Percentiles rank a stretch among this genome's conserved stretches.
Conservation (phyloP, 1,140 invertebrate genomes). For the Idris sp. region DNA sequence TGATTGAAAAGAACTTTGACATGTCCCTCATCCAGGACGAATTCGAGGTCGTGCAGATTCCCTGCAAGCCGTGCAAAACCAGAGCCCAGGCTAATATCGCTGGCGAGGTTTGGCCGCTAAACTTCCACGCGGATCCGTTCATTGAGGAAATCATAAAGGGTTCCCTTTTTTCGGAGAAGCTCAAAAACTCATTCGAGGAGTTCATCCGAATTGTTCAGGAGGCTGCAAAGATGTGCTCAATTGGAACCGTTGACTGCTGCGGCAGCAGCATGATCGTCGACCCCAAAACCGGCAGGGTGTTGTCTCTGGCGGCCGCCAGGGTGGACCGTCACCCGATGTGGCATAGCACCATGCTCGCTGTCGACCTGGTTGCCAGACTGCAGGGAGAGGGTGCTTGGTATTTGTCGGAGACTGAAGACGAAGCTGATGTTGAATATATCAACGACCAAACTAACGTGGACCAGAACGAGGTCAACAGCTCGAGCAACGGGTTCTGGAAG, state of each 20-base stretch:
- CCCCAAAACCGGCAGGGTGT: conserved; percentile 80
- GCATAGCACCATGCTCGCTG: conserved; percentile 90
- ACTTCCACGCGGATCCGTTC: conserved; percentile 88
- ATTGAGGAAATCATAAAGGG: conserved; percentile 83
- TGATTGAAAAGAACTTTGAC: conserved; percentile 78
- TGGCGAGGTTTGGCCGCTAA: conserved; percentile 87
- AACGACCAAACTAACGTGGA: conserved; percentile 10
- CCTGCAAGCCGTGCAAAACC: conserved; percentile 81
- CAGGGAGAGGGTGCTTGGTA: conserved; percentile 90
- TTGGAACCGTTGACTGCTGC: conserved; percentile 68
- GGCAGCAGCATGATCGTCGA: conserved; percentile 84
- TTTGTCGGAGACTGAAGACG: conserved; percentile 26
- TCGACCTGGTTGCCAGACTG: conserved; percentile 89
- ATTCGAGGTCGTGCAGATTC: conserved; percentile 81
- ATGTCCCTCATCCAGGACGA: conserved; percentile 78
- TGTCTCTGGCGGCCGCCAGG: conserved; percentile 83
- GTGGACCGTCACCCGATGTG: conserved; percentile 84
- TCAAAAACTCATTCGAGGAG: conserved; percentile 80
- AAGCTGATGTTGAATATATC: conserved; percentile 25
- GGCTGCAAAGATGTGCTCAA: conserved; percentile 74
- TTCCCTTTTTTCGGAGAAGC: conserved; percentile 81
- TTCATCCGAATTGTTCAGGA: conserved; percentile 83
- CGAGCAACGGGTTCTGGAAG: conserved; percentile 42
- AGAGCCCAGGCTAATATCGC: conserved; percentile 83
- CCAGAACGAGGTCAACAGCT: conserved; percentile 37